Base-by-base conservation (phyloP, 2,797 vertebrate genomes). In the Champsocephalus gunnari region DNA sequence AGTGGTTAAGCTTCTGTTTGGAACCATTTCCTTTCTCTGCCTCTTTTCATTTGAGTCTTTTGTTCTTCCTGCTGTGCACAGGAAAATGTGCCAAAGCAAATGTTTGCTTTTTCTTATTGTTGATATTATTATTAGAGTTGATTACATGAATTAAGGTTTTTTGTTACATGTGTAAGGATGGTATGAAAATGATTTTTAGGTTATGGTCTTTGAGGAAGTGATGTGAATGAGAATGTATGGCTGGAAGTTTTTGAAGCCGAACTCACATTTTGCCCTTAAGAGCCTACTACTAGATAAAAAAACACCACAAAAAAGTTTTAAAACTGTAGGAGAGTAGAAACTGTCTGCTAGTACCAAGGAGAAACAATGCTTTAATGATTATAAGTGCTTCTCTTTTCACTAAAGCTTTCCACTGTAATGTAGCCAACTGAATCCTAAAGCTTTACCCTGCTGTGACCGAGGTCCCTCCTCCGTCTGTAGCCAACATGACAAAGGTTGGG, bases 401-500 rank as follows among this genome's bases (percentile, higher is more conserved):
- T 13, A 28, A 38, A 77, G 71, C 48, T 32, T 73, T 69, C 32
- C 43, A 53, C 55, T 62, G 32, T 65, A 68, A 82, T 83, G 81
- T 77, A 73, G 71, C 72, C 81, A 89, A 80, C 38, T 83, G 61
- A 70, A 83, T 80, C 77, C 43, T 72, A 87, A 93, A 94, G 93
- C 93, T 95, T 95, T 95, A 95, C 87, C 69, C 74, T 80, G 87
- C 82, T 77, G 67, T 59, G 72, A 62, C 73, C 41, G 65, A 69
- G 57, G 75, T 17, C 12, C 1, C 17, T 55, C 21, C 57, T 72
- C 28, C 4, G 84, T 82, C 77, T 85, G 47, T 49, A 72, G 79
- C 73, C 74, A 75, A 84, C 80, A 85, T 79, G n/a, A 76, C 58
- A 38, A 19, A 71, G 48, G 76, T 75, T 44, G 54, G 64, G 58